phyloP scores from a whole-genome alignment of 2,797 vertebrate genomes.

The Characodon lateralis region DNA sequence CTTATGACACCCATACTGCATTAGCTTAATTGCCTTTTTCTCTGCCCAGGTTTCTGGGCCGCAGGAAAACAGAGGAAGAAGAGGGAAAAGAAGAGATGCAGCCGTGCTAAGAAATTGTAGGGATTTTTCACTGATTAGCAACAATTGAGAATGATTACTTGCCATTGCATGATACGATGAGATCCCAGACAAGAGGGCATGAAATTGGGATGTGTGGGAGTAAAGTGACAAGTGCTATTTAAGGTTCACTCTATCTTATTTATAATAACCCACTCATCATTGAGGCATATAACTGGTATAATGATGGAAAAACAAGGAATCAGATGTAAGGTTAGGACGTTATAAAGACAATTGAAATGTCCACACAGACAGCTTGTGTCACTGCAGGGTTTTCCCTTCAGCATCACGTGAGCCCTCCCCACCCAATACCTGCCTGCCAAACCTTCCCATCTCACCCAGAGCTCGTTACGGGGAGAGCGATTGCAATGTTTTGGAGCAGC shows the following conservation, averaged over 20 bases:
- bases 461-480: slow-evolving; percentile 76
- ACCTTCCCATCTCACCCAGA: slow-evolving; percentile 60
- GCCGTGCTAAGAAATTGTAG: slow-evolving; percentile 37
- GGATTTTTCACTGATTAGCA: slow-evolving; percentile 67
- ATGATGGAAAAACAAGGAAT: not conserved
- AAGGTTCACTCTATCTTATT: slow-evolving; percentile 25
- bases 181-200: slow-evolving; percentile 41
- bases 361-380: slow-evolving; percentile 74
- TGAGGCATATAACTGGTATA: not conserved
- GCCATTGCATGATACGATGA: slow-evolving; percentile 36
- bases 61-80: slow-evolving; percentile 33
- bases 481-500: slow-evolving; percentile 74
- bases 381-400: slow-evolving; percentile 67
- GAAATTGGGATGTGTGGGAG: slow-evolving; percentile 41
- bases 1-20: slow-evolving; percentile 92
- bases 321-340: slow-evolving; percentile 25
- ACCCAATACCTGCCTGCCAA: slow-evolving; percentile 35
- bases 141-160: slow-evolving; percentile 53
- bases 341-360: slow-evolving; percentile 32
- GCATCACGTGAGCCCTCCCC: slow-evolving; percentile 46
- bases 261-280: not conserved
- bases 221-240: slow-evolving; percentile 39
- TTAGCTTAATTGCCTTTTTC: slow-evolving; percentile 96
- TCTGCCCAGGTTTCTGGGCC: slow-evolving; percentile 59
- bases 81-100: slow-evolving; percentile 25